Base-by-base conservation (phyloP, 2,888 invertebrate species). In the Macrophya alboannulata region DNA sequence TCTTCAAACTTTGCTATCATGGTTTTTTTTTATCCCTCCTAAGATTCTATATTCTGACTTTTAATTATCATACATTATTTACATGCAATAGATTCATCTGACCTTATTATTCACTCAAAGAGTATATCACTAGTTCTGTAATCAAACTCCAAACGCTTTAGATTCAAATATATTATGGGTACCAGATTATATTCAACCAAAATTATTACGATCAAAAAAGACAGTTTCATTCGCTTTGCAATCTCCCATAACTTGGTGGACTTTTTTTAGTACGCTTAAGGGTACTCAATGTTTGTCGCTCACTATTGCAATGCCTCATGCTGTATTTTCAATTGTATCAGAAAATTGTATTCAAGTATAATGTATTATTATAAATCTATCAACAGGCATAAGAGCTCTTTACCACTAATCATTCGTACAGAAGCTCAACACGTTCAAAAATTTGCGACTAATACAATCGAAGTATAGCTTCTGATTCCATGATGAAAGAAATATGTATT, bases 31-130 rank as follows among this genome's bases (percentile, higher is more conserved):
- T 77, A 40, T 83, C 77, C 85, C 87, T 86, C 85, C 72, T 87
- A 87, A 87, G 86, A 86, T 86, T 85, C 77, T 87, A 86, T 87
- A 86, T 88, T 86, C 86, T 84, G n/a, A 8, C 87, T 85, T 72
- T 83, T 2, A 37, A 85, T 84, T 85, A 84, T 84, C 72, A 87
- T 71, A 82, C 65, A 31, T 43, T 21, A 10, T 10, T 45, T 51
- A 77, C 51, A 55, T 77, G 51, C 77, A 72, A 72, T 55, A 37
- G 37, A 77, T 40, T 77, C 55, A 25, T 77, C 77, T 77, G 72
- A 43, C 21, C n/a, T 21, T 72, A 45, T 45, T 9, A 40, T 72
- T 45, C 21, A 17, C 21, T 72, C 21, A n/a, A 21, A 72, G 1
- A 68, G 17, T 37, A 8, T 68, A 68, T 37, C 3, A 15, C 68